Conservation (phyloP, 2,888 invertebrate genomes). For the Nudaria mundana region DNA sequence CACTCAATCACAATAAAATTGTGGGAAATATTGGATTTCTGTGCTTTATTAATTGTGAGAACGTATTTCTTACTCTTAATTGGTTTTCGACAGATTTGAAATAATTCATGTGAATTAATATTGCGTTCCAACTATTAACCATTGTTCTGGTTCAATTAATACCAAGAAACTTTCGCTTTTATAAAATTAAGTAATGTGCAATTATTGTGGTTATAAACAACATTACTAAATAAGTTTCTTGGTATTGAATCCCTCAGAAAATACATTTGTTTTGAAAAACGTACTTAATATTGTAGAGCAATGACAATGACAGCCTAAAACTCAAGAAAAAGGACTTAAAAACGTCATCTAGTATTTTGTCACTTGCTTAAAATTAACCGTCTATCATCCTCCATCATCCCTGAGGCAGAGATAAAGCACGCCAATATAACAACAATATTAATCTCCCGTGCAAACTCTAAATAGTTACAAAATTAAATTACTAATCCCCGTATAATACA, state of each 20-base stretch:
- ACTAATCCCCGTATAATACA: slow-evolving; percentile 30
- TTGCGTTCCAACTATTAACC: slow-evolving; percentile 28
- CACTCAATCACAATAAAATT: slow-evolving; percentile 66
- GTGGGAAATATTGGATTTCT: slow-evolving; percentile 67
- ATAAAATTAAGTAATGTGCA: too few species aligned
- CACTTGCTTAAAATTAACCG: too few species aligned
- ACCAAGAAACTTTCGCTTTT: slow-evolving; percentile 21
- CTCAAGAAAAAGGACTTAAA: too few species aligned
- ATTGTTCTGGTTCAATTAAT: slow-evolving; percentile 36
- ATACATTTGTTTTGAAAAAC: too few species aligned
- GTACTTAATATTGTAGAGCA: too few species aligned
- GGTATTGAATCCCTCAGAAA: too few species aligned
- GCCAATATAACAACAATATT: neutral
- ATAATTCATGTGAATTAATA: slow-evolving; percentile 45
- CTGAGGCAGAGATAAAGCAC: too few species aligned
- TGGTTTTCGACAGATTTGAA: slow-evolving; percentile 51
- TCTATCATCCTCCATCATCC: too few species aligned
- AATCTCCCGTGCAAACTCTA: slow-evolving; percentile 23
- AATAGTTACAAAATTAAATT: slow-evolving; percentile 20
- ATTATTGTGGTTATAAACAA: too few species aligned
- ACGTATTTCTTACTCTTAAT: slow-evolving; percentile 48
- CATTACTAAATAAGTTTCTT: too few species aligned
- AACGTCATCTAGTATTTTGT: too few species aligned
- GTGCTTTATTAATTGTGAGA: slow-evolving; percentile 65
- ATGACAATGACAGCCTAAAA: too few species aligned